phyloP scores from a whole-genome alignment of 1,140 invertebrate genomes.

The Heterodera schachtii region DNA sequence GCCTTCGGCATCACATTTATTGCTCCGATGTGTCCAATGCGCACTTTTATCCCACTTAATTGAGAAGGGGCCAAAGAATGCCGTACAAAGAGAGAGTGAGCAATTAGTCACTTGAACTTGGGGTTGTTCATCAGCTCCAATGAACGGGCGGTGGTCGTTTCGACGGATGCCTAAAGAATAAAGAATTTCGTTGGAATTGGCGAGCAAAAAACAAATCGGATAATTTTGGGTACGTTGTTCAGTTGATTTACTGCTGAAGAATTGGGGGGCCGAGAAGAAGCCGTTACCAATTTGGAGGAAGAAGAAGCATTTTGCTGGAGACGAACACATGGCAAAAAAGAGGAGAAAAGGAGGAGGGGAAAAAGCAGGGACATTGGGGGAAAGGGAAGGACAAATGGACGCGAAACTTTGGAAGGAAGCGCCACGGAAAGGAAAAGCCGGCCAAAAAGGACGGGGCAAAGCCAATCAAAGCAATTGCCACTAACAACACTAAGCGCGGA shows the following conservation, averaged over 20 bases:
- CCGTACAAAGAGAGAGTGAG: background rate
- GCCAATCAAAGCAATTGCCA: background rate
- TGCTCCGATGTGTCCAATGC: conserved; percentile 62
- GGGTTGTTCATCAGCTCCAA: conserved; percentile 27
- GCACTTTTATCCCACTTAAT: conserved; percentile 35
- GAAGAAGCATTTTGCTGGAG: background rate
- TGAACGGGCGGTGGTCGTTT: conserved; percentile 12
- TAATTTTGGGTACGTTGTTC: no score
- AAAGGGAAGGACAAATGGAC: background rate
- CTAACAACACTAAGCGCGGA: no score
- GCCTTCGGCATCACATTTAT: conserved; percentile 63
- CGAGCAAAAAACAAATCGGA: background rate
- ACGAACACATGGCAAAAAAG: background rate
- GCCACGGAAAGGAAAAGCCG: background rate
- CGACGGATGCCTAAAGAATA: background rate
- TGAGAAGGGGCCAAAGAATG: background rate
- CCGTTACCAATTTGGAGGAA: background rate
- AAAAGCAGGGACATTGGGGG: background rate
- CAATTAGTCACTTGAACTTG: conserved; percentile 8
- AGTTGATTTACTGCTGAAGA: background rate
- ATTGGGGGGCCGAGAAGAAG: background rate
- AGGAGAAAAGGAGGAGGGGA: background rate
- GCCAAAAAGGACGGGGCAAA: background rate
- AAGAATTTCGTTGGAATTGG: background rate
- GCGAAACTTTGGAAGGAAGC: background rate